Percentiles rank a stretch among this genome's conserved stretches.
These are phyloP conservation scores for Mystacornis crossleyi DNA, from an alignment of 2,113 vertebrate species.

Conservation along the genomic window DNA sequence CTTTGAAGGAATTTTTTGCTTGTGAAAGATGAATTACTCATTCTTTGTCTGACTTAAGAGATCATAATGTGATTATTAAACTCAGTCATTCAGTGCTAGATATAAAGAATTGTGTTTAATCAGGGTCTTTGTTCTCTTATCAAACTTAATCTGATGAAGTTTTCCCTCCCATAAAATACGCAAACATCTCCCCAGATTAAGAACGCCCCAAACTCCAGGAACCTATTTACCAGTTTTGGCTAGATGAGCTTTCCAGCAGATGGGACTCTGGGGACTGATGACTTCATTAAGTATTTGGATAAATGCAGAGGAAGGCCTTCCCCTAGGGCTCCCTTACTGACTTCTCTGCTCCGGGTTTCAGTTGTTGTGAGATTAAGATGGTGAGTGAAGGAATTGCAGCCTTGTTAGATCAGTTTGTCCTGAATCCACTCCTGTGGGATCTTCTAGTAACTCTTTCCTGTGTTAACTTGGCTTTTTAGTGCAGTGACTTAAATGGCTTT, in stretches of 20 bases:
- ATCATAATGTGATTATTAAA: conserved; percentile 37
- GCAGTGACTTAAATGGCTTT: not conserved
- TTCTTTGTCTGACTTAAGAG: conserved; percentile 40
- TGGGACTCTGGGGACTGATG: not conserved
- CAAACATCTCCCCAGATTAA: not conserved
- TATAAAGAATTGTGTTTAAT: not conserved
- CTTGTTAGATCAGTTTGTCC: not conserved
- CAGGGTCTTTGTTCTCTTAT: conserved; percentile 52
- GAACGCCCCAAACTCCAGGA: not conserved
- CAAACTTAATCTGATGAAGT: not conserved
- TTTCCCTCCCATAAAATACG: not conserved
- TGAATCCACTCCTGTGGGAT: not conserved
- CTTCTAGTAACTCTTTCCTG: not conserved
- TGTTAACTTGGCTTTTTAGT: not conserved
- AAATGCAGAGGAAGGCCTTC: not conserved
- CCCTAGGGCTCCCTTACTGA: not conserved
- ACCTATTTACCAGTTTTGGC: not conserved
- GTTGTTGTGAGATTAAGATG: conserved; percentile 12
- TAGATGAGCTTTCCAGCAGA: not conserved
- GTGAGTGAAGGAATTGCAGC: not conserved
- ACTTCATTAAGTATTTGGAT: not conserved
- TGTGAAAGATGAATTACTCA: conserved; percentile 21
- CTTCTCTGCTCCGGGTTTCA: not conserved
- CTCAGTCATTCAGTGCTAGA: not conserved
- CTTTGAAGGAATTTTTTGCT: conserved; percentile 34